Percentiles rank a stretch among this genome's conserved stretches.
These are phyloP conservation scores for Euura lappo DNA, from an alignment of 1,140 invertebrate species.

Conservation along the genomic window DNA sequence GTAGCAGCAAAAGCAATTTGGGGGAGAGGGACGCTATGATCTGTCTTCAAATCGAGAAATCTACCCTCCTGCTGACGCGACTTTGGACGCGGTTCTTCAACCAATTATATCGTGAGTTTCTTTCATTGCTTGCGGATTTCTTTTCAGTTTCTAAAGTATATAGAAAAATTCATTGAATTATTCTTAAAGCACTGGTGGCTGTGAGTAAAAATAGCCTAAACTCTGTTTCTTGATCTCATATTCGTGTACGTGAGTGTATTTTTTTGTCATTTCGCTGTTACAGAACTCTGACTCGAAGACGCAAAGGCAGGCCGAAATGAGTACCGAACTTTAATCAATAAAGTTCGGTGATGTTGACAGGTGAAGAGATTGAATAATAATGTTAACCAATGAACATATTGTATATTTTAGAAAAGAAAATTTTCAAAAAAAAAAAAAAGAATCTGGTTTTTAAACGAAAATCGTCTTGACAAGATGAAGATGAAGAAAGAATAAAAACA, in stretches of 20 bases:
- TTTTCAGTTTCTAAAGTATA: conserved; percentile 9
- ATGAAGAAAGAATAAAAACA: too few relatives aligned
- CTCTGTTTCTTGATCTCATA: neutral
- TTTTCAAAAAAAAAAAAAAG: conserved; percentile 32
- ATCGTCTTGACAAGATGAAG: conserved; percentile 42
- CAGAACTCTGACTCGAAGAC: conserved; percentile 57
- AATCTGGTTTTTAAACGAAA: conserved; percentile 36
- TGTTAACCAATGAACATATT: conserved; percentile 49
- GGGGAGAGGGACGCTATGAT: conserved; percentile 56
- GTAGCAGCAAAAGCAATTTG: conserved; percentile 59
- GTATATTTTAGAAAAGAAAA: conserved; percentile 41
- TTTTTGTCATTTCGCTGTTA: conserved; percentile 34
- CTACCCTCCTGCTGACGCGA: conserved; percentile 50
- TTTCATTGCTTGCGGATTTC: neutral
- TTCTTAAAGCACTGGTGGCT: too few relatives aligned
- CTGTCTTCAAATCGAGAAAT: conserved; percentile 57
- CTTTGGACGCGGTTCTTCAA: conserved; percentile 58
- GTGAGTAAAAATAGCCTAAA: too few relatives aligned
- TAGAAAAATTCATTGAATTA: neutral
- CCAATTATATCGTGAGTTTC: conserved; percentile 60
- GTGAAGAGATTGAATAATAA: conserved; percentile 34
- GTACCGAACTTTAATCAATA: conserved; percentile 35
- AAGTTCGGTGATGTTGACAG: neutral
- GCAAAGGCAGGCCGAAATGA: conserved; percentile 52
- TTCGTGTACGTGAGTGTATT: neutral